phyloP scores from a whole-genome alignment of 2,888 invertebrate genomes.

The Idaea straminata region DNA sequence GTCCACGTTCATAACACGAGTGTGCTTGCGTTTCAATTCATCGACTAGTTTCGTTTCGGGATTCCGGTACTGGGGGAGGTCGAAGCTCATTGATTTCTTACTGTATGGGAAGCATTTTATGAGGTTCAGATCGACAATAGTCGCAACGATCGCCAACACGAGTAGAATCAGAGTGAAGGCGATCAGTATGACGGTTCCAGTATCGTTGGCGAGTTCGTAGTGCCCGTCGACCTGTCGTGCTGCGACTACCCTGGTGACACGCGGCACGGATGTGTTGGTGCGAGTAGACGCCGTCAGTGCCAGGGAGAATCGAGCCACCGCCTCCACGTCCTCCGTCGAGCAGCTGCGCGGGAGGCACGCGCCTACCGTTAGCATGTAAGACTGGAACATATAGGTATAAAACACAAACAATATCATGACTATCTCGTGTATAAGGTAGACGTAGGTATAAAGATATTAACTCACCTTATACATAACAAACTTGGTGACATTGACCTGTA shows the following conservation, averaged over 20 bases:
- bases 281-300: conserved; percentile 67
- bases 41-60: conserved; percentile 37
- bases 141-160: conserved; percentile 59
- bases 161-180: conserved; percentile 48
- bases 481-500: conserved; percentile 67
- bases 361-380: conserved; percentile 58
- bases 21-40: conserved; percentile 33
- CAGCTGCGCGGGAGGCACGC: conserved; percentile 75
- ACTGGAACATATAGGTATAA: conserved; percentile 45
- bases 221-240: conserved; percentile 47
- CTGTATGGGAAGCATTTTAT: conserved; percentile 48
- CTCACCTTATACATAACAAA: conserved; percentile 57
- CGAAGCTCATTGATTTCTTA: conserved; percentile 56
- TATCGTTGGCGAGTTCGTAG: conserved; percentile 52
- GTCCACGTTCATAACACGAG: conserved; percentile 37
- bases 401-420: not conserved
- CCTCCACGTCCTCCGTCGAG: conserved; percentile 57
- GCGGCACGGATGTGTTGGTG: conserved; percentile 56
- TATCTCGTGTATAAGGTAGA: not conserved
- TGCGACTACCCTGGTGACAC: conserved; percentile 50
- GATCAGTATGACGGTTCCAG: conserved; percentile 52
- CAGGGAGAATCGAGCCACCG: conserved; percentile 71
- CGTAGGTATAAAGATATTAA: too few relatives aligned
- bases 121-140: conserved; percentile 64
- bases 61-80: conserved; percentile 58